These are phyloP conservation scores for Piscicola geometra DNA, from an alignment of 2,888 invertebrate genomes.

Conservation along the genomic window DNA sequence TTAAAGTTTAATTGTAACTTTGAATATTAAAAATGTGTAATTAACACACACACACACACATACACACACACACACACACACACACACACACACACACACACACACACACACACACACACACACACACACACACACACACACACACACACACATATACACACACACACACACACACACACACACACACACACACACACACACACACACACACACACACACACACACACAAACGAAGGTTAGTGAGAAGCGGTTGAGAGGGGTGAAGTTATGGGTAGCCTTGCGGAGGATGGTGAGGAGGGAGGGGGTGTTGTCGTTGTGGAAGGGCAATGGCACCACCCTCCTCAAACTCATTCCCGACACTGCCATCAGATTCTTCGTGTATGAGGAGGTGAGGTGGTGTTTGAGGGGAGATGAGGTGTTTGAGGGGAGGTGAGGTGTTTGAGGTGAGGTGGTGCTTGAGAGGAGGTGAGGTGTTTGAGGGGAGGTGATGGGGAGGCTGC, in stretches of 20 bases:
- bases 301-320: slow-evolving; percentile 83
- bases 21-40: too few relatives aligned
- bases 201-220: too few relatives aligned
- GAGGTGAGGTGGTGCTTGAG: too few relatives aligned
- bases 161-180: neutral
- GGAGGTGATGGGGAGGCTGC: too few relatives aligned
- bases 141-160: neutral
- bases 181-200: too few relatives aligned
- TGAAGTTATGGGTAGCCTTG: slow-evolving; percentile 61
- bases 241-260: slow-evolving; percentile 69
- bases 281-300: slow-evolving; percentile 85
- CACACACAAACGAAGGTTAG: neutral
- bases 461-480: too few relatives aligned
- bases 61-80: too few relatives aligned
- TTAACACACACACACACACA: too few relatives aligned
- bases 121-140: neutral
- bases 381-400: slow-evolving; percentile 85
- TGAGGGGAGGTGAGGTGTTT: too few relatives aligned
- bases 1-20: too few relatives aligned
- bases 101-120: neutral
- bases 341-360: slow-evolving; percentile 98
- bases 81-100: too few relatives aligned
- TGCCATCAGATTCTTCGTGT: slow-evolving; percentile 95
- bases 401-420: too few relatives aligned
- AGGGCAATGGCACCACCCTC: slow-evolving; percentile 96